These are phyloP conservation scores for Leucophenga maculata DNA, from an alignment of 2,888 invertebrate genomes.

Conservation along the genomic window DNA sequence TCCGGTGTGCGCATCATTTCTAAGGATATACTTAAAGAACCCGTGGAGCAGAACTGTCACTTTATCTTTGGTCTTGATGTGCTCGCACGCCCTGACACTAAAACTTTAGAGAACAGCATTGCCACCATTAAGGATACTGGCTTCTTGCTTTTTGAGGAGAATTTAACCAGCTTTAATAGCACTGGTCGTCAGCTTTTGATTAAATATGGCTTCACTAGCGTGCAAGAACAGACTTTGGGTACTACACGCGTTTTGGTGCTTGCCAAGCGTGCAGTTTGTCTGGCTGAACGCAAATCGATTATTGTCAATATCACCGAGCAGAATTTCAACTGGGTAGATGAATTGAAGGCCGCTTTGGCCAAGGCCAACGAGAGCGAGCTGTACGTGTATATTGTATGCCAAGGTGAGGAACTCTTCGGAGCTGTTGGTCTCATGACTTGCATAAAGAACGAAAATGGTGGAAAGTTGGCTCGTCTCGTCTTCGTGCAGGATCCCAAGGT, in stretches of 20 bases:
- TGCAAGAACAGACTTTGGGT: conserved; percentile 78
- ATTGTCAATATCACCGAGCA: conserved; percentile 81
- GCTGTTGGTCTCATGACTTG: conserved; percentile 92
- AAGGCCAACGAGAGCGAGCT: conserved; percentile 75
- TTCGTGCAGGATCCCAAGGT: conserved; percentile 79
- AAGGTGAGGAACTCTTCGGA: conserved; percentile 82
- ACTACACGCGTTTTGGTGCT: conserved; percentile 79
- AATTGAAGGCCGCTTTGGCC: conserved; percentile 82
- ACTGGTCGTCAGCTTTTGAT: conserved; percentile 70
- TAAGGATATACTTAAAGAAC: conserved; percentile 77
- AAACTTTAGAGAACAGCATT: conserved; percentile 75
- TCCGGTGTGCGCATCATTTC: conserved; percentile 77
- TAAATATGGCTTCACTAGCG: conserved; percentile 73
- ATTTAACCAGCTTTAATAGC: conserved; percentile 71
- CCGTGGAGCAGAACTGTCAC: conserved; percentile 80
- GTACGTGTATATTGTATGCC: conserved; percentile 80
- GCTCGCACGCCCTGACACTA: conserved; percentile 75
- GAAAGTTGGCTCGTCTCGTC: conserved; percentile 81
- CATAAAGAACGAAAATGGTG: conserved; percentile 89
- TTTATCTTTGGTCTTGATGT: conserved; percentile 80
- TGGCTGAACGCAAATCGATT: conserved; percentile 69
- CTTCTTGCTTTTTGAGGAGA: conserved; percentile 83
- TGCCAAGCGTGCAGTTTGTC: conserved; percentile 73
- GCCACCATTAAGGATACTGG: conserved; percentile 80
- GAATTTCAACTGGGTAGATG: conserved; percentile 86